Evolutionary conservation across 2,113 vertebrate genomes (phyloP).

Genomic region (Halcyon senegalensis): DNA sequence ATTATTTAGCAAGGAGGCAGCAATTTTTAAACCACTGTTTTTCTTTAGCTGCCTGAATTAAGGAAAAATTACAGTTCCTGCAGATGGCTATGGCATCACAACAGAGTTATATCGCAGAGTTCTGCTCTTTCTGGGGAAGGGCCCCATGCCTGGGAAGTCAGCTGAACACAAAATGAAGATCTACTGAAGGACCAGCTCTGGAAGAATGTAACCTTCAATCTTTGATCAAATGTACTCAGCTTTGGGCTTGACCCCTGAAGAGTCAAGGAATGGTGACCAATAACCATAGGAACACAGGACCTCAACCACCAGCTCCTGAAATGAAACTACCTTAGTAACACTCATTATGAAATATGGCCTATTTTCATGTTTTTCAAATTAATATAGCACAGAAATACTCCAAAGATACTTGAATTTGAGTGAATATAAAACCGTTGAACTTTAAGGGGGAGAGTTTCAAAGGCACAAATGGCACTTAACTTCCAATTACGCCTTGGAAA

Average conservation of each 20-base stretch:
- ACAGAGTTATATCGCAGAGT: not conserved
- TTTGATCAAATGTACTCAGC: not conserved
- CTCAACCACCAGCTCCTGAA: not conserved
- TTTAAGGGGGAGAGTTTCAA: constrained; percentile 34
- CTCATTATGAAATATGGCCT: constrained; percentile 9
- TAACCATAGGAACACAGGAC: not conserved
- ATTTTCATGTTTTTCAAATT: not conserved
- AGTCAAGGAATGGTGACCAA: not conserved
- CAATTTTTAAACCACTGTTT: not conserved
- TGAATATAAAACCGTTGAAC: constrained; percentile 23
- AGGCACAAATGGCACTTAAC: constrained; percentile 47
- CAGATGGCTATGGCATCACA: not conserved
- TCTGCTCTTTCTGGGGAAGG: not conserved
- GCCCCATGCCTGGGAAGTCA: not conserved
- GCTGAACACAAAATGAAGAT: not conserved
- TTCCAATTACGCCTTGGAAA: constrained; percentile 54
- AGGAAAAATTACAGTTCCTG: not conserved
- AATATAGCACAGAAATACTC: not conserved
- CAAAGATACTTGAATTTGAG: not conserved
- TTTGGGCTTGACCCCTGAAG: not conserved
- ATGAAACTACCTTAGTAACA: not conserved
- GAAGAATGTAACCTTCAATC: not conserved
- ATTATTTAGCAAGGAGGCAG: not conserved
- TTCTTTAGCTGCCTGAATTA: not conserved
- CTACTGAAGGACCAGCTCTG: not conserved